phyloP scores from a whole-genome alignment of 2,888 invertebrate genomes.

The Oscheius sp. region DNA sequence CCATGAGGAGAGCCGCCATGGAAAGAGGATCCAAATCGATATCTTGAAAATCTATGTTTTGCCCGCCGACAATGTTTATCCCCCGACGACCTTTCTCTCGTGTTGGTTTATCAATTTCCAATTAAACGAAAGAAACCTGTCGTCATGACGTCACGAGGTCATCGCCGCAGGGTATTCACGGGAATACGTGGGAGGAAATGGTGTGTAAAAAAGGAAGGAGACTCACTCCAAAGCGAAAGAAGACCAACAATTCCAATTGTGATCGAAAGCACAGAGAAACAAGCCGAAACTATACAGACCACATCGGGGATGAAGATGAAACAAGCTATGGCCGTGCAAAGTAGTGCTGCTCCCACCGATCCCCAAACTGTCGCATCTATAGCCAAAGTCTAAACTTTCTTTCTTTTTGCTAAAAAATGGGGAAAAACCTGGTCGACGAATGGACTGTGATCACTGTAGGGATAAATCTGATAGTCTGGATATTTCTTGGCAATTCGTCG shows the following conservation, averaged over 20 bases:
- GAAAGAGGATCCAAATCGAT: conserved; percentile 60
- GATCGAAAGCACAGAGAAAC: conserved; percentile 59
- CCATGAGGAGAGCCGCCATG: conserved; percentile 63
- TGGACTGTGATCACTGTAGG: conserved; percentile 63
- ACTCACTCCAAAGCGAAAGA: conserved; percentile 39
- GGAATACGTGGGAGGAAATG: too few relatives aligned
- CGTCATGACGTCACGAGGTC: conserved; percentile 25
- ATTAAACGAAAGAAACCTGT: conserved; percentile 16
- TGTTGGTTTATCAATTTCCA: conserved; percentile 22
- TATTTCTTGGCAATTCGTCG: conserved; percentile 58
- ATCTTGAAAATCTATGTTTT: too few relatives aligned
- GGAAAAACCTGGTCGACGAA: conserved; percentile 61
- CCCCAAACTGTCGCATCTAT: conserved; percentile 64
- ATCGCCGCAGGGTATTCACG: background rate
- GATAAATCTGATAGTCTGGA: conserved; percentile 52
- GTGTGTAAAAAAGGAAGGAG: background rate
- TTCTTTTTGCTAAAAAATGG: background rate
- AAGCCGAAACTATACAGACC: conserved; percentile 47
- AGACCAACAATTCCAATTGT: conserved; percentile 37
- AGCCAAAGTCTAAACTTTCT: conserved; percentile 53
- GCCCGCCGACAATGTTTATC: background rate
- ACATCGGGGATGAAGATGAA: conserved; percentile 63
- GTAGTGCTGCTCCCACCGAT: conserved; percentile 58
- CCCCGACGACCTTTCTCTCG: conserved; percentile 10
- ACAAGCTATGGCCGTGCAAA: conserved; percentile 64